Conservation (phyloP, 53 echinoderm and acorn worm genomes). For the Actinopyga echinites region DNA sequence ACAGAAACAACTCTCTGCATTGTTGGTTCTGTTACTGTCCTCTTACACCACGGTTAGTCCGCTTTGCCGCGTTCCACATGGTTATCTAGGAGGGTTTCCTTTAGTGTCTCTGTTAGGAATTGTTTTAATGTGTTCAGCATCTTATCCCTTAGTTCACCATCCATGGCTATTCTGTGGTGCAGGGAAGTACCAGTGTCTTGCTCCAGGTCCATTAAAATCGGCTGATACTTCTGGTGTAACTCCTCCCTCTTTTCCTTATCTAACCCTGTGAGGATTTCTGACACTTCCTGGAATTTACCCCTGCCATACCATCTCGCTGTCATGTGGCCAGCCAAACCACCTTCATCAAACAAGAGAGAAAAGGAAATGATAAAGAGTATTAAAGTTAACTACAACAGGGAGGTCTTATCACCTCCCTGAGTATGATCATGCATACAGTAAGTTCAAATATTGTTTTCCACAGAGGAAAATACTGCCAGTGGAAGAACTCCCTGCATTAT, state of each 20-base stretch:
- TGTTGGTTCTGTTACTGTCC: too few species aligned
- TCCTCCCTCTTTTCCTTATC: slow-evolving; percentile 74
- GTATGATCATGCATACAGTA: too few species aligned
- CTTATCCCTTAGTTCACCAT: slow-evolving; percentile 84
- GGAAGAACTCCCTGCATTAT: too few species aligned
- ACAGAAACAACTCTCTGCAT: too few species aligned
- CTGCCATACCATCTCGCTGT: slow-evolving; percentile 83
- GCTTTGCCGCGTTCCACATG: slow-evolving; percentile 87
- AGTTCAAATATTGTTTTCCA: too few species aligned
- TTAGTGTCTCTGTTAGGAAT: slow-evolving; percentile 75
- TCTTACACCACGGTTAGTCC: slow-evolving; percentile 55
- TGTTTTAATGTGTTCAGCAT: slow-evolving; percentile 67
- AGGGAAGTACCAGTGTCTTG: slow-evolving; percentile 65
- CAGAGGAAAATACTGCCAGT: too few species aligned
- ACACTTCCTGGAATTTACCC: slow-evolving; percentile 65
- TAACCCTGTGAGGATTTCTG: slow-evolving; percentile 73
- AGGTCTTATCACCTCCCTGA: too few species aligned
- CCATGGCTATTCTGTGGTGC: slow-evolving; percentile 64
- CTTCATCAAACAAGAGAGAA: slow-evolving; percentile 44
- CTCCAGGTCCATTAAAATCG: slow-evolving; percentile 66
- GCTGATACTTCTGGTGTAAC: slow-evolving; percentile 64
- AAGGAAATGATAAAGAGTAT: background rate
- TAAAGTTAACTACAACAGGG: too few species aligned
- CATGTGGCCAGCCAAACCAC: slow-evolving; percentile 73
- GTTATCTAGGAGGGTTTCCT: slow-evolving; percentile 61